Percentiles rank a stretch among this genome's conserved stretches.
phyloP scores from a whole-genome alignment of 2,888 invertebrate species.

The Chymomyza caudatula region DNA sequence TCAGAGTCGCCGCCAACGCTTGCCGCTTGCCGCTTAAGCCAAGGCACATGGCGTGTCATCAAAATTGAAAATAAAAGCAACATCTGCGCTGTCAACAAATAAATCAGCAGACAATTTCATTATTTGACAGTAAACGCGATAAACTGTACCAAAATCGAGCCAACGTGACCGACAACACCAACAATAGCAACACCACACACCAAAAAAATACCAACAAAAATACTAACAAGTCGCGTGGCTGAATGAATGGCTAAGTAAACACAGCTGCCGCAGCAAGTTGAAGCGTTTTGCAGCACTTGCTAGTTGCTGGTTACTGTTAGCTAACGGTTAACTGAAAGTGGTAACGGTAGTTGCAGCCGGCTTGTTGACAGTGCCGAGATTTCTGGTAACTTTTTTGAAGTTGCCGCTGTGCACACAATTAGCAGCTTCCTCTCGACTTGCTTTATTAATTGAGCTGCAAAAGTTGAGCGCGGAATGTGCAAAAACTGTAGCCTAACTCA shows the following conservation, averaged over 20 bases:
- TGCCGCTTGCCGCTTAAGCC: background rate
- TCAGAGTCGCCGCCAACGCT: background rate
- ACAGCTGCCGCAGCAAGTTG: background rate
- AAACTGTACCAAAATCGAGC: conserved; percentile 62
- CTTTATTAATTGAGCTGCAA: conserved; percentile 72
- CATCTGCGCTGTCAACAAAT: conserved; percentile 71
- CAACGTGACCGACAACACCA: conserved; percentile 53
- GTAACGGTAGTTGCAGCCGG: background rate
- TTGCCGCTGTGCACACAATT: conserved; percentile 60
- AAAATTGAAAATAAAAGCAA: conserved; percentile 72
- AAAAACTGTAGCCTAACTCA: background rate
- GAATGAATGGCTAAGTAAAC: background rate
- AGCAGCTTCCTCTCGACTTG: conserved; percentile 68
- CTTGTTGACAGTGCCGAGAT: background rate
- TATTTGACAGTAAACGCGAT: conserved; percentile 72
- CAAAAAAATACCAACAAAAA: background rate
- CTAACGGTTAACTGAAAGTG: too few relatives aligned
- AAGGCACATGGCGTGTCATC: conserved; percentile 47
- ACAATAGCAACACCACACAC: background rate
- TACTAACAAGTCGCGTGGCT: background rate
- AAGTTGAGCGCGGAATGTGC: conserved; percentile 49
- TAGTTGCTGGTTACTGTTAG: background rate
- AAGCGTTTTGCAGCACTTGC: background rate
- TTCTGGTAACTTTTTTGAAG: conserved; percentile 53
- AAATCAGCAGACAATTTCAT: conserved; percentile 72